These are phyloP conservation scores for Oryctes rhinoceros DNA, from an alignment of 1,140 invertebrate genomes.

Conservation along the genomic window DNA sequence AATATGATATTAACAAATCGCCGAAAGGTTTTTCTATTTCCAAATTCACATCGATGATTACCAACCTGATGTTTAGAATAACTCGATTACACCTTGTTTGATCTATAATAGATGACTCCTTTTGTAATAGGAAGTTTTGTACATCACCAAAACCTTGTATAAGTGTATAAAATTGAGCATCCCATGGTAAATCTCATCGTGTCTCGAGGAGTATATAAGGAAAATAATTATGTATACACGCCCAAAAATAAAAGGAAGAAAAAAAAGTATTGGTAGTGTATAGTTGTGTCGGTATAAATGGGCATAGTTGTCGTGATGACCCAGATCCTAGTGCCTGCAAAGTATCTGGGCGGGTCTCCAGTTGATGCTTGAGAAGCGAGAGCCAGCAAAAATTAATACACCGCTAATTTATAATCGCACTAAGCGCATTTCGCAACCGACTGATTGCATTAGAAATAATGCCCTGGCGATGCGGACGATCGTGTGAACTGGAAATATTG, in stretches of 20 bases:
- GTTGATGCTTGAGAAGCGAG: constrained; percentile 41
- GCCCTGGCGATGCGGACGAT: constrained; percentile 45
- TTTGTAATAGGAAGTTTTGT: too few species aligned
- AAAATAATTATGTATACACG: constrained; percentile 26
- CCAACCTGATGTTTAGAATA: too few species aligned
- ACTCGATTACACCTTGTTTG: too few species aligned
- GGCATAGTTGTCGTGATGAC: constrained; percentile 51
- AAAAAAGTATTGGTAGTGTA: constrained; percentile 24
- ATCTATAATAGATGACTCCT: too few species aligned
- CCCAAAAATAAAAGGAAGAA: constrained; percentile 36
- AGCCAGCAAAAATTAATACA: constrained; percentile 51
- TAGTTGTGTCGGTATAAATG: constrained; percentile 36
- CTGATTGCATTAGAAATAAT: constrained; percentile 46
- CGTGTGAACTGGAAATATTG: constrained; percentile 47
- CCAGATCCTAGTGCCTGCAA: constrained; percentile 47
- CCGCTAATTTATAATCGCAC: constrained; percentile 52
- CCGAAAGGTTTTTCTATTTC: too few species aligned
- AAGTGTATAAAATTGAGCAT: background rate
- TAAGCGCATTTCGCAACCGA: constrained; percentile 47
- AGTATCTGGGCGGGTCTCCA: constrained; percentile 49
- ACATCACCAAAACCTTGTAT: too few species aligned
- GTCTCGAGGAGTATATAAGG: constrained; percentile 9
- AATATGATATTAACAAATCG: too few species aligned
- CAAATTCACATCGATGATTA: too few species aligned
- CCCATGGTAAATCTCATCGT: background rate